phyloP scores from a whole-genome alignment of 2,797 vertebrate genomes.

The Dicrostonyx torquatus region DNA sequence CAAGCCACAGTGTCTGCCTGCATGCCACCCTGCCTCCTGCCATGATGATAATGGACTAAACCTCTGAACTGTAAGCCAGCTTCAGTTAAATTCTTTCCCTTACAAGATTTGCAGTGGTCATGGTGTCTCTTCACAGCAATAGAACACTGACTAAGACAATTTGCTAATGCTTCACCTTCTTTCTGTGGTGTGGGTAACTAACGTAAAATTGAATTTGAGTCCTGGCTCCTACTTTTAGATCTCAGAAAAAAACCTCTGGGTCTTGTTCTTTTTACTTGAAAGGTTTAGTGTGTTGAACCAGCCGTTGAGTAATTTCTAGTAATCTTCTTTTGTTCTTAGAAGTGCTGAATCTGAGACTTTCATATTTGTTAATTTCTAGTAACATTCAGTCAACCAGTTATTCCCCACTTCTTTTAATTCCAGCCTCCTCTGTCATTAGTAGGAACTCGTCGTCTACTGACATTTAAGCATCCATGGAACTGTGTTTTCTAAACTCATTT shows the following conservation, averaged over 20 bases:
- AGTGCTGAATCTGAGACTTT: too few relatives aligned
- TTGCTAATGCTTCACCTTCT: not conserved
- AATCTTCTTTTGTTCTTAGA: too few relatives aligned
- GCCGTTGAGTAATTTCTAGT: not conserved
- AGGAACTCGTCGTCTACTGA: not conserved
- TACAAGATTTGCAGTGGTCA: not conserved
- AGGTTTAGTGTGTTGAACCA: not conserved
- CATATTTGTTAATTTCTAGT: too few relatives aligned
- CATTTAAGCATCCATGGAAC: not conserved
- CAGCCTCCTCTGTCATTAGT: not conserved
- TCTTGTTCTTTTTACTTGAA: not conserved
- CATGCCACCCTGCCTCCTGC: not conserved
- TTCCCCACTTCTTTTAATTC: not conserved
- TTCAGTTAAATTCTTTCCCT: not conserved
- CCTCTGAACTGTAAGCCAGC: not conserved
- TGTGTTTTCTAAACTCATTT: not conserved
- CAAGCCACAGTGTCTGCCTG: not conserved
- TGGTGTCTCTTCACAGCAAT: not conserved
- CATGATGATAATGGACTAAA: not conserved
- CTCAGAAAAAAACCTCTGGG: not conserved
- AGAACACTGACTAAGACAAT: not conserved
- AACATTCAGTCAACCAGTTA: not conserved
- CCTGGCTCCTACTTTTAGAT: not conserved
- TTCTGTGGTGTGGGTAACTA: not conserved
- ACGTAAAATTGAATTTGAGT: constrained; percentile 43